phyloP scores from a whole-genome alignment of 2,888 invertebrate species.

The Ectropis crepuscularia region DNA sequence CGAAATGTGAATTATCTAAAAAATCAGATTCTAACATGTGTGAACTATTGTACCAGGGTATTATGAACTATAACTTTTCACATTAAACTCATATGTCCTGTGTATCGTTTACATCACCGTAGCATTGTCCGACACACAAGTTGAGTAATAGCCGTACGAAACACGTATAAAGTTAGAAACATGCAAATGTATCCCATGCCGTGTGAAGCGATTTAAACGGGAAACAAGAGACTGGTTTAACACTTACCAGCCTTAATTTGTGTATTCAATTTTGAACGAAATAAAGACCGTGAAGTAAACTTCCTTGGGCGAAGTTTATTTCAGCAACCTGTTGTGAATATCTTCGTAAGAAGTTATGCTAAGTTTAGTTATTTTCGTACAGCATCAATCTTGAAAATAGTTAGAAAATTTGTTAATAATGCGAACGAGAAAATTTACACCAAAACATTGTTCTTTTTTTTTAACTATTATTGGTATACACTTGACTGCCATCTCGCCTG shows the following conservation, averaged over 20 bases:
- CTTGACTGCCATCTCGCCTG: too few relatives aligned
- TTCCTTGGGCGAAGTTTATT: background rate
- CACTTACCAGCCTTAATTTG: constrained; percentile 6
- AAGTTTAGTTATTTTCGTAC: background rate
- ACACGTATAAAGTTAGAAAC: constrained; percentile 10
- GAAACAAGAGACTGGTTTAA: background rate
- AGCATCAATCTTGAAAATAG: too few relatives aligned
- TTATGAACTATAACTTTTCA: background rate
- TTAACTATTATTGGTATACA: too few relatives aligned
- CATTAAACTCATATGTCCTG: background rate
- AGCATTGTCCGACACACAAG: background rate
- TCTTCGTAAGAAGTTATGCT: background rate
- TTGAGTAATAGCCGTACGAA: background rate
- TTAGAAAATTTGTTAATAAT: too few relatives aligned
- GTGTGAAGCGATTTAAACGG: constrained; percentile 1
- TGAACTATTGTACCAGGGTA: too few relatives aligned
- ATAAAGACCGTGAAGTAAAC: constrained; percentile 1
- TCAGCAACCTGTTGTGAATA: background rate
- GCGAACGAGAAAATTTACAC: too few relatives aligned
- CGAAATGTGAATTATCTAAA: too few relatives aligned
- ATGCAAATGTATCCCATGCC: constrained; percentile 4
- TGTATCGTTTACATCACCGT: background rate
- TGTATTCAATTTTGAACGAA: constrained; percentile 7
- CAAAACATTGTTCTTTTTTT: too few relatives aligned
- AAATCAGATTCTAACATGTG: too few relatives aligned